Conservation (phyloP, 2,888 invertebrate species). For the Callosobruchus maculatus region DNA sequence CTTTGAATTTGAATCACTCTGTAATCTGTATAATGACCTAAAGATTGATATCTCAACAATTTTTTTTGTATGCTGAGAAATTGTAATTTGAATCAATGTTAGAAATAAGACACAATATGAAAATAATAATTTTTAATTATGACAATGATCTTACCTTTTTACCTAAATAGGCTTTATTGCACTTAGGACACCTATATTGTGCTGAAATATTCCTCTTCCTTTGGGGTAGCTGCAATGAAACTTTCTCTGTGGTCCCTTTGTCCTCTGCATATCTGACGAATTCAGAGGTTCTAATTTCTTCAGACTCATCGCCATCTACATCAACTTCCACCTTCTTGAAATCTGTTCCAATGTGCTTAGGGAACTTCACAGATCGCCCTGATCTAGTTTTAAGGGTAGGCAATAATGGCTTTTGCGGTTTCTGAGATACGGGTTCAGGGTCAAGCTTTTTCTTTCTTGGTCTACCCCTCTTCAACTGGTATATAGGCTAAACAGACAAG, state of each 20-base stretch:
- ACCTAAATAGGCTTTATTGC: constrained; percentile 63
- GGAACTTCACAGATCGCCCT: constrained; percentile 41
- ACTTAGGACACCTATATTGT: constrained; percentile 59
- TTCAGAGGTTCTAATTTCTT: constrained; percentile 33
- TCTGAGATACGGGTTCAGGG: constrained; percentile 14
- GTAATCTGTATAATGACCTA: no score
- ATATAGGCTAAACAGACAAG: constrained; percentile 18
- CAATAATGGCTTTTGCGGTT: constrained; percentile 6
- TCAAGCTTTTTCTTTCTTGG: constrained; percentile 33
- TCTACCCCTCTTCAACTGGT: constrained; percentile 31
- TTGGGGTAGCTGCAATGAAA: constrained; percentile 22
- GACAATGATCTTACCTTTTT: constrained; percentile 45
- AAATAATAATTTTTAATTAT: no score
- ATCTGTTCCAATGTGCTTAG: constrained; percentile 40
- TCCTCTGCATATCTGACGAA: constrained; percentile 34
- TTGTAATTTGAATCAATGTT: no score
- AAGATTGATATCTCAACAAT: no score
- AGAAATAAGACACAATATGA: no score
- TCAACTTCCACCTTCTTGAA: constrained; percentile 39
- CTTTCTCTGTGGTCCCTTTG: constrained; percentile 6
- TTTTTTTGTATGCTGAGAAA: no score
- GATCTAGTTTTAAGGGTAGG: constrained; percentile 37
- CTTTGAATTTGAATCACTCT: no score
- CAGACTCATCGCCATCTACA: constrained; percentile 15
- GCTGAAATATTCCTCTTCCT: constrained; percentile 49